Percentiles rank a stretch among this genome's conserved stretches.
Evolutionary conservation across 1,140 invertebrate genomes (phyloP).

Genomic region (Cephus cinctus): DNA sequence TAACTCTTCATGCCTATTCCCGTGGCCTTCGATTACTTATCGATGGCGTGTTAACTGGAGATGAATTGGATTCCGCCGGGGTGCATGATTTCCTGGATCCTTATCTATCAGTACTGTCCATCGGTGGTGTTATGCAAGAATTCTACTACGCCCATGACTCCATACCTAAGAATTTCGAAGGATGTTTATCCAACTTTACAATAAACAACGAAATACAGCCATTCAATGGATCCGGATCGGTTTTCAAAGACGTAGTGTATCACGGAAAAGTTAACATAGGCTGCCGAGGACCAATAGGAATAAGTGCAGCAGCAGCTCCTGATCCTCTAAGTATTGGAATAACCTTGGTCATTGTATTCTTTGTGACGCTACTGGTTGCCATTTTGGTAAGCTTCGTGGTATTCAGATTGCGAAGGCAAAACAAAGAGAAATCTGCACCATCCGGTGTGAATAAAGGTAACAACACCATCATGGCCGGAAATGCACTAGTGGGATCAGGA

Average conservation of each 20-base stretch:
- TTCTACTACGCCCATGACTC: slow-evolving; percentile 56
- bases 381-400: slow-evolving; percentile 88
- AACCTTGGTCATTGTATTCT: slow-evolving; percentile 91
- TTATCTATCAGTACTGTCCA: slow-evolving; percentile 74
- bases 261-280: slow-evolving; percentile 70
- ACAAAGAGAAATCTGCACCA: slow-evolving; percentile 70
- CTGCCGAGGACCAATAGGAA: slow-evolving; percentile 69
- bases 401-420: slow-evolving; percentile 80
- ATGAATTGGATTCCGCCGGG: slow-evolving; percentile 79
- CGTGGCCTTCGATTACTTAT: slow-evolving; percentile 70
- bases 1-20: slow-evolving; percentile 70
- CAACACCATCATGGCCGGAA: slow-evolving; percentile 46
- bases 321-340: slow-evolving; percentile 88
- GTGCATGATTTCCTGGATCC: slow-evolving; percentile 91
- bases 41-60: slow-evolving; percentile 70
- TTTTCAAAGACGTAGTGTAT: slow-evolving; percentile 69
- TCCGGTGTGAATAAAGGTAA: slow-evolving; percentile 46
- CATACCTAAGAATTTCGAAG: slow-evolving; percentile 69
- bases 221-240: slow-evolving; percentile 80
- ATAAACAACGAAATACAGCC: slow-evolving; percentile 88
- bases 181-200: slow-evolving; percentile 86
- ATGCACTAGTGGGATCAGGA: slow-evolving; percentile 34
- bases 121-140: slow-evolving; percentile 69
- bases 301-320: slow-evolving; percentile 72
- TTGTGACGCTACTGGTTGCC: slow-evolving; percentile 83